Percentiles rank a stretch among this genome's conserved stretches.
phyloP scores from a whole-genome alignment of 2,888 invertebrate species.

The Tubulanus polymorphus region DNA sequence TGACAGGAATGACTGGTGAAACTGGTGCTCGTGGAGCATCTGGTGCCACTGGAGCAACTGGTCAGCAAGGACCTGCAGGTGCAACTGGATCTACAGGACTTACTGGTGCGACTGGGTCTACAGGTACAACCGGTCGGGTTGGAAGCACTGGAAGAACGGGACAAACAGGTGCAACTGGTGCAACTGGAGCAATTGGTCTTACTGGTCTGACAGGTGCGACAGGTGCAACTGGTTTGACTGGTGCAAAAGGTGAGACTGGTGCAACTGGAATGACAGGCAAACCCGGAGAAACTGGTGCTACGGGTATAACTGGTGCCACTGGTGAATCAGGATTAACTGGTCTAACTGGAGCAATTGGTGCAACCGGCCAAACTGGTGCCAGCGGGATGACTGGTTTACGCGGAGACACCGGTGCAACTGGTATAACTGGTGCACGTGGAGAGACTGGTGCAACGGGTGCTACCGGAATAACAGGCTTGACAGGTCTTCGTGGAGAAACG shows the following conservation, averaged over 20 bases:
- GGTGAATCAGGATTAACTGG: conserved; percentile 42
- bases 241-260: conserved; percentile 61
- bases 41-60: conserved; percentile 46
- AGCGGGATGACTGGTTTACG: conserved; percentile 16
- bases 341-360: conserved; percentile 10
- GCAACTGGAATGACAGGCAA: conserved; percentile 11
- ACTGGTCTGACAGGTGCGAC: conserved; percentile 54
- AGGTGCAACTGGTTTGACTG: conserved; percentile 53
- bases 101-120: conserved; percentile 17
- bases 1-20: conserved; percentile 37
- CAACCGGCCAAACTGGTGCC: conserved; percentile 10
- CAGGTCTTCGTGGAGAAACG: conserved; percentile 3
- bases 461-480: conserved; percentile 1
- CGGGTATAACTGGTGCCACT: conserved; percentile 56
- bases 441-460: conserved; percentile 3
- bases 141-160: conserved; percentile 14
- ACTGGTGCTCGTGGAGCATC: conserved; percentile 46
- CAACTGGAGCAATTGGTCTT: conserved; percentile 35
- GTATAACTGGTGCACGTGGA: conserved; percentile 4
- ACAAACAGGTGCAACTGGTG: conserved; percentile 42
- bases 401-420: conserved; percentile 7
- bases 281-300: conserved; percentile 59
- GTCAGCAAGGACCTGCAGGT: conserved; percentile 32
- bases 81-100: not conserved
- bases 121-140: conserved; percentile 5